Evolutionary conservation across 2,113 vertebrate species (phyloP), one percentile per base, ranked within the genome.

Genomic region (Isichthys henryi): DNA sequence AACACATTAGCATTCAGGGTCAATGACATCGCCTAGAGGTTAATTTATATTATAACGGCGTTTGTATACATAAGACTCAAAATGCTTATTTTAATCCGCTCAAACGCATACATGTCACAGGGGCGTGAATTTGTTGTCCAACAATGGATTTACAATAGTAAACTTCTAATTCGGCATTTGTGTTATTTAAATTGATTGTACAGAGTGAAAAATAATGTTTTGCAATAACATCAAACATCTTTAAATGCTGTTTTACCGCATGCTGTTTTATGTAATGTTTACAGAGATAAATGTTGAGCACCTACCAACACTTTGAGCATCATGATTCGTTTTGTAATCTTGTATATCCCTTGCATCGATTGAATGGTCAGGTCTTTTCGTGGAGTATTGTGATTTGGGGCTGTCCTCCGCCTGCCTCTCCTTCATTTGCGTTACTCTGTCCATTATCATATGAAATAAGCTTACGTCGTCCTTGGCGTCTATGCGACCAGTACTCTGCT

Each of bases 251-350:
- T 66, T 49, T 48, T 48, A 48, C 46, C 13, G 21, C 48, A 17
- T n/a, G 46, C n/a, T 48, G 45, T 66, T 31, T 48, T 48, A 84
- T 1, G 8, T n/a, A 31, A 15, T 52, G 35, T 52, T 50, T 52
- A 39, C 49, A 8, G 23, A 27, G 15, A 86, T 49, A 23, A 27
- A 80, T 45, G 43, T 31, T 52, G 80, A 56, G n/a, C 86, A 94
- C 97, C 97, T 95, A 99, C 98, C 97, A 90, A 94, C 94, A 93
- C 95, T 93, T 93, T 96, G 96, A 89, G 96, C 95, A 0, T 96
- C 95, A 3, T 94, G 94, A 46, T 96, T 93, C 0, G 91, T 92
- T 90, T 92, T 94, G 0, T 94, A 95, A 89, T 96, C 96, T 0
- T 94, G 83, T 48, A 88, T 46, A 87, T 96, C 94, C 90, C 94